phyloP scores from a whole-genome alignment of 2,113 vertebrate species.

The Xerus inauris region DNA sequence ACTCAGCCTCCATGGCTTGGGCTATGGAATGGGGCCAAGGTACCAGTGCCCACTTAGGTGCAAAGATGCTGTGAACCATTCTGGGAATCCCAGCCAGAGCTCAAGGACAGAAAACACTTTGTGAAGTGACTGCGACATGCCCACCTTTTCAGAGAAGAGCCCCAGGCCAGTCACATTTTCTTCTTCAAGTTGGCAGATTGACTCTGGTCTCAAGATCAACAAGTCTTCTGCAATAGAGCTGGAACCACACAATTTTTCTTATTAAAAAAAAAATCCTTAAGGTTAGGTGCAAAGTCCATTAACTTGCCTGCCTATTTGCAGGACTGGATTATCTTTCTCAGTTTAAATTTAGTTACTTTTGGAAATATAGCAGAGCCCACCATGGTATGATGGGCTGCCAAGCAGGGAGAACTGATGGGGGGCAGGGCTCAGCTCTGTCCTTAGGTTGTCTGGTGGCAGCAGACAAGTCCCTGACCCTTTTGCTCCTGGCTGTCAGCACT shows the following conservation, averaged over 20 bases:
- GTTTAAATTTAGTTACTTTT: neutral
- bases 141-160: neutral
- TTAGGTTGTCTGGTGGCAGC: neutral
- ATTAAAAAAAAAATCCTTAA: neutral
- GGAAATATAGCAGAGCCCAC: neutral
- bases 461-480: fast-evolving
- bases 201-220: neutral
- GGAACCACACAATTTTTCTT: neutral
- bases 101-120: neutral
- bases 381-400: neutral
- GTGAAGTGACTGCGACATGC: neutral
- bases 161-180: neutral
- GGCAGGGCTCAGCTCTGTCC: neutral
- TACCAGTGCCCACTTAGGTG: neutral
- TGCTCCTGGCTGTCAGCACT: neutral
- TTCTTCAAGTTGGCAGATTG: neutral
- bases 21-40: fast-evolving
- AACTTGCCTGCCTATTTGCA: neutral
- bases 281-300: neutral
- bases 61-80: neutral
- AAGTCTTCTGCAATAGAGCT: neutral
- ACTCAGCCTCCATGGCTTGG: neutral
- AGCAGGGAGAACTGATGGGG: fast-evolving
- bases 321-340: neutral
- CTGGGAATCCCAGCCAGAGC: neutral